Percentiles rank a stretch among this genome's conserved stretches.
These are phyloP conservation scores for Trematomus bernacchii DNA, from an alignment of 2,797 vertebrate genomes.

Conservation along the genomic window DNA sequence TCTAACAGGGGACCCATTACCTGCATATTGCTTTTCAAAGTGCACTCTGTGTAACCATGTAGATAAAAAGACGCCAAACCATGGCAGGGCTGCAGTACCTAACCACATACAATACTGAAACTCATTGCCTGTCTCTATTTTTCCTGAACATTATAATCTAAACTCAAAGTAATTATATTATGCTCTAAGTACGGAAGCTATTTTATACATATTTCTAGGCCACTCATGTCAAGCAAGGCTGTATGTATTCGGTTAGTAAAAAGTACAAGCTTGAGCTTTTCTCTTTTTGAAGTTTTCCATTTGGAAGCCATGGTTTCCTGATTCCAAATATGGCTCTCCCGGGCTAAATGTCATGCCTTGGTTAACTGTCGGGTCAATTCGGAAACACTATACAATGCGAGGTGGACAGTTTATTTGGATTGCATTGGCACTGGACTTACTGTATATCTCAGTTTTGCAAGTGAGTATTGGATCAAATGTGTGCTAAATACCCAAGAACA, in stretches of 20 bases:
- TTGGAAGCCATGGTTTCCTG: conserved; percentile 57
- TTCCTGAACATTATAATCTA: conserved; percentile 64
- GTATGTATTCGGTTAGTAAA: conserved; percentile 68
- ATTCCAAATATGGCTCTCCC: conserved; percentile 67
- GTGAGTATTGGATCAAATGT: conserved; percentile 59
- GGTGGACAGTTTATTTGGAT: conserved; percentile 77
- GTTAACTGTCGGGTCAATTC: conserved; percentile 61
- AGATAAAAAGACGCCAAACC: conserved; percentile 25
- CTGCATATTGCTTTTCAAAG: conserved; percentile 25
- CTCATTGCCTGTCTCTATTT: conserved; percentile 60
- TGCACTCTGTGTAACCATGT: conserved; percentile 4
- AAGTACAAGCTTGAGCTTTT: conserved; percentile 60
- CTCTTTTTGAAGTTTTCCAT: conserved; percentile 71
- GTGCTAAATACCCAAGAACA: conserved; percentile 46
- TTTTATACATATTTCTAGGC: conserved; percentile 57
- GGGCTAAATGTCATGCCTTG: conserved; percentile 60
- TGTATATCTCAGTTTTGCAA: conserved; percentile 57
- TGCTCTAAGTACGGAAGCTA: conserved; percentile 58
- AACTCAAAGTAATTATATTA: conserved; percentile 73
- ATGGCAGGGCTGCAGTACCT: conserved; percentile 17
- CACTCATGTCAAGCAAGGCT: conserved; percentile 57
- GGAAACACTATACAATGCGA: conserved; percentile 54
- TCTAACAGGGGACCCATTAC: conserved; percentile 19
- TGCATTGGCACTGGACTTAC: conserved; percentile 41
- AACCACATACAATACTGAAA: conserved; percentile 36